A percentile compares a stretch with the other conserved stretches of the same genome.
Conservation (phyloP, 1,140 invertebrate genomes). For the Achatina immaculata region DNA sequence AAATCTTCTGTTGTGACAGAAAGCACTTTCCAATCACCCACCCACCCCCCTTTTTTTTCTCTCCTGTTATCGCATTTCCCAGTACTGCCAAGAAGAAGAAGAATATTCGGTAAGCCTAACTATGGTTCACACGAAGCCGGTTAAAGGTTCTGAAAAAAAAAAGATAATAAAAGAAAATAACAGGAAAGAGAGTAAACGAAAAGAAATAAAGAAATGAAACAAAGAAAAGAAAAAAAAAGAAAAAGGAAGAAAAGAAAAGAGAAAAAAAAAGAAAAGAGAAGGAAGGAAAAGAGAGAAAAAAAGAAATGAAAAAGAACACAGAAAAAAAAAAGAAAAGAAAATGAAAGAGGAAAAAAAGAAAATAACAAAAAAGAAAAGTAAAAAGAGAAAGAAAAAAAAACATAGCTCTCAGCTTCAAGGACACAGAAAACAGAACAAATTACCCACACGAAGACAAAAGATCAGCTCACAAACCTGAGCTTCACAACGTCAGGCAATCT, state of each 20-base stretch:
- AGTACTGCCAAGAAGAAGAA: constrained; percentile 5
- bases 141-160: too few species aligned
- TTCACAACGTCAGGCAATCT: too few species aligned
- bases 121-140: too few species aligned
- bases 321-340: neutral
- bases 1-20: too few species aligned
- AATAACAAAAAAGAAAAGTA: constrained; percentile 4
- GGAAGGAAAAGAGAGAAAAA: neutral
- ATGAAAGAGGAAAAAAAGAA: neutral
- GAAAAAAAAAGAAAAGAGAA: constrained; percentile 3
- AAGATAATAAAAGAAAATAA: constrained; percentile 10
- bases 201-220: neutral
- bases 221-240: constrained; percentile 13
- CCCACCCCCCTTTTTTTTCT: too few species aligned
- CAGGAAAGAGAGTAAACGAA: neutral
- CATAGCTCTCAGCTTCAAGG: too few species aligned
- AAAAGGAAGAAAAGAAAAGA: constrained; percentile 24
- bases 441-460: too few species aligned
- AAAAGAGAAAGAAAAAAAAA: constrained; percentile 27
- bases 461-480: too few species aligned
- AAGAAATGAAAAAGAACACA: neutral
- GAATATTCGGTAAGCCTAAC: too few species aligned
- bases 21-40: too few species aligned
- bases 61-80: too few species aligned
- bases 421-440: too few species aligned